Base-by-base conservation (phyloP, 2,797 vertebrate species). In the Manis pentadactyla region DNA sequence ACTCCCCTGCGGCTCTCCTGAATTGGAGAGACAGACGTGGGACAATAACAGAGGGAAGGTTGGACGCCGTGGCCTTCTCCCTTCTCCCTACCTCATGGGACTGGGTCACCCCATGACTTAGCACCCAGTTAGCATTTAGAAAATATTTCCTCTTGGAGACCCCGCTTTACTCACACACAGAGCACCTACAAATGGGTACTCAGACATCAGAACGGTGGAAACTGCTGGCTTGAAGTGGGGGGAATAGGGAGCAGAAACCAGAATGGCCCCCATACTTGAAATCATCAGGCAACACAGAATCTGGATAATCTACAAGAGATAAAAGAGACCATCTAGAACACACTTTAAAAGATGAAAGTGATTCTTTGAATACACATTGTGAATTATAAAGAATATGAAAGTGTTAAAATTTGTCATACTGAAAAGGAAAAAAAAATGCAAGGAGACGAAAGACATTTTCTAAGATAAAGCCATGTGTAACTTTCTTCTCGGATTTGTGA, bases 201-300 rank as follows among this genome's bases (percentile, higher is more conserved):
- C 92, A 3, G 84, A 66, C 27, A 31, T 89, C 71, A 95, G 14
- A 49, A 68, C 63, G 69, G 55, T 77, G 42, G 79, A 92, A 51
- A 75, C 18, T 31, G 42, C 94, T 59, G 87, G 71, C 15, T 31
- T 74, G 75, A 90, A 83, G 59, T 57, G 5, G 10, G 75, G 79
- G 82, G 84, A 79, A 34, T 81, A 51, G 42, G 87, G 27, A 84
- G 42, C 61, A 57, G 21, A 95, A 42, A 73, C 27, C 75, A 97
- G 51, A 84, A 95, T 87, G 25, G 9, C 34, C 5, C 94, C 95
- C n/a, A 96, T n/a, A 73, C 92, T 81, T 73, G 81, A 95, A 79
- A 93, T 87, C 31, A 61, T 4, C 95, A 97, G 64, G 84, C 87
- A 90, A 59, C 94, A 97, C 31, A 95, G 75, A 57, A 97, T 97